Evolutionary conservation across 2,888 invertebrate species (phyloP), one percentile per base, ranked within the genome.

Genomic region (Apocheima hispidaria): DNA sequence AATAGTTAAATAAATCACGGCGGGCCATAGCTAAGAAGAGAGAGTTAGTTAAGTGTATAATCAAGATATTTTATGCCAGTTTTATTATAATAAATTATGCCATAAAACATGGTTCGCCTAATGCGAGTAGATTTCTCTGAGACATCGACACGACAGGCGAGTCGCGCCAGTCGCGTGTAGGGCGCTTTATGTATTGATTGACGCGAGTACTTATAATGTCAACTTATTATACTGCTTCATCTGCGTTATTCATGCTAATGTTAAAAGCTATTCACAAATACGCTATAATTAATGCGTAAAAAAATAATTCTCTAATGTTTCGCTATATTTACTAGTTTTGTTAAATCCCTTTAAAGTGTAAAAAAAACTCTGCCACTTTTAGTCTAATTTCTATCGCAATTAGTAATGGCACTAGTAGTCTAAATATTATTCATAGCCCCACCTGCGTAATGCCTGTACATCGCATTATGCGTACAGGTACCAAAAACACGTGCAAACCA

Each of bases 31-130:
- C 30, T 14, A 36, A 50, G 41, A 41, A 41, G 52, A 52, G 52
- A 41, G 30, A 52, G 52, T 41, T 41, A 20, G 30, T 14, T 23
- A 41, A 21, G 20, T 21, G 33, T 38, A 26, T 52, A 52, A 33
- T 52, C 20, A 52, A 52, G 52, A 26, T 20, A 51, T 41, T 50
- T 52, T 30, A 52, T 41, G 41, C 30, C 52, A 7, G 20, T 16
- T 52, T 50, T 26, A 41, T 41, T 41, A 30, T 30, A 41, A 41
- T 41, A 40, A 30, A 52, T 52, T 30, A 38, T 20, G n/a, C 30
- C 52, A 28, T 52, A 52, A 41, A 52, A 52, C 40, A 51, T 28
- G 35, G 33, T 21, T 35, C 21, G n/a, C 30, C 20, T 30, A 21
- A 50, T 38, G 50, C 50, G 26, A 38, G 50, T 7, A 10, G 50